Conservation (phyloP, 2,888 invertebrate species). For the Neoscelio sp. region DNA sequence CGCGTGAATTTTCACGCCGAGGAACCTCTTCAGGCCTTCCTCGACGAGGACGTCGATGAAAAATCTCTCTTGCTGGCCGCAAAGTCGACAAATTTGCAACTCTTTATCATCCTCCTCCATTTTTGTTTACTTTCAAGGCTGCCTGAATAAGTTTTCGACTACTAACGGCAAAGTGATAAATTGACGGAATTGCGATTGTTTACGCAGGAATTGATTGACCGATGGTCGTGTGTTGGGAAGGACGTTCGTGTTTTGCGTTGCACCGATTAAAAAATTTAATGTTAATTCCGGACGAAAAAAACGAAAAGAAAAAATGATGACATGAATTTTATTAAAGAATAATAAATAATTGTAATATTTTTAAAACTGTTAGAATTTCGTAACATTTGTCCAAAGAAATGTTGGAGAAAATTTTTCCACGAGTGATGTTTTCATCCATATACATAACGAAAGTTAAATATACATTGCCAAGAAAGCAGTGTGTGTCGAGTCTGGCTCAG, state of each 20-base stretch:
- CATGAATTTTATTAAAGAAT: too few species aligned
- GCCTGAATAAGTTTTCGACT: constrained; percentile 74
- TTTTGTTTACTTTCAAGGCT: constrained; percentile 77
- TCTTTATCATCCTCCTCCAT: constrained; percentile 80
- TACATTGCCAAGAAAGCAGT: too few species aligned
- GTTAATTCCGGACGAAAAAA: too few species aligned
- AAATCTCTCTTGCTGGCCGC: constrained; percentile 79
- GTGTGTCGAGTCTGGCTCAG: too few species aligned
- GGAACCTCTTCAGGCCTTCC: constrained; percentile 78
- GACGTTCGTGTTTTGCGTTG: constrained; percentile 23
- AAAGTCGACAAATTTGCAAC: constrained; percentile 79
- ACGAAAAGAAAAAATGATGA: too few species aligned
- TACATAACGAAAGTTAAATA: too few species aligned
- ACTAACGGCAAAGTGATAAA: constrained; percentile 65
- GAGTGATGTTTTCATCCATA: too few species aligned
- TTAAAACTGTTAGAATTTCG: too few species aligned
- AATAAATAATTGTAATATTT: too few species aligned
- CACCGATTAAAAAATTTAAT: too few species aligned
- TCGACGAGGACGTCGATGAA: constrained; percentile 81
- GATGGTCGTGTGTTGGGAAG: constrained; percentile 12
- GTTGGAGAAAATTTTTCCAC: too few species aligned
- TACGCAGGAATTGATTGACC: background rate
- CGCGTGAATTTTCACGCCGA: constrained; percentile 79
- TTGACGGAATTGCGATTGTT: background rate
- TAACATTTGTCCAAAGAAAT: too few species aligned